Conservation (phyloP, 2,797 vertebrate genomes). For the Ptychobarbus kaznakovi region DNA sequence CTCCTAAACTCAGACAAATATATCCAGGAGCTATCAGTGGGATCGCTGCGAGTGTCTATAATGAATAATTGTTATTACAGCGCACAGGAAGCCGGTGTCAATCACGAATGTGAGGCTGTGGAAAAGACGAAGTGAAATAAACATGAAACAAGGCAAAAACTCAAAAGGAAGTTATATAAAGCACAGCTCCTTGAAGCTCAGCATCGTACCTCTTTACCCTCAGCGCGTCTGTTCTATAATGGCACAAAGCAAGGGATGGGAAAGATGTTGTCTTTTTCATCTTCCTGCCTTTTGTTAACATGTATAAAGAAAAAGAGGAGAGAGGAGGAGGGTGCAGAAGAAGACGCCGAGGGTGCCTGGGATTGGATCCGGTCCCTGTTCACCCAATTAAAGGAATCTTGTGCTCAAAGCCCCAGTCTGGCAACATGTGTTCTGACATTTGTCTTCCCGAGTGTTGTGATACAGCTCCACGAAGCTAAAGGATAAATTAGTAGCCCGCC, state of each 20-base stretch:
- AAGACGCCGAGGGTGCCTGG: slow-evolving; percentile 75
- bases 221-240: slow-evolving; percentile 82
- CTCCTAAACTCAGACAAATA: slow-evolving; percentile 85
- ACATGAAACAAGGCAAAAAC: slow-evolving; percentile 81
- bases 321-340: slow-evolving; percentile 56
- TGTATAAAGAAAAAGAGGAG: slow-evolving; percentile 75
- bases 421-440: slow-evolving; percentile 87
- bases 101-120: slow-evolving; percentile 77
- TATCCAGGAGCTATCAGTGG: slow-evolving; percentile 83
- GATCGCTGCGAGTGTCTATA: slow-evolving; percentile 78
- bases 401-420: slow-evolving; percentile 81
- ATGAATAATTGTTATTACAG: slow-evolving; percentile 85
- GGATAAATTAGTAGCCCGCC: slow-evolving; percentile 82
- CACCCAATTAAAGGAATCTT: slow-evolving; percentile 87
- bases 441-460: slow-evolving; percentile 85
- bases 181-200: slow-evolving; percentile 80
- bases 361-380: slow-evolving; percentile 84
- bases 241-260: slow-evolving; percentile 82
- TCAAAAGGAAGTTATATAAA: slow-evolving; percentile 86
- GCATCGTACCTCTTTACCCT: slow-evolving; percentile 84
- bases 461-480: slow-evolving; percentile 81
- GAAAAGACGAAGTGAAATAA: slow-evolving; percentile 80
- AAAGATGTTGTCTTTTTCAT: slow-evolving; percentile 84
- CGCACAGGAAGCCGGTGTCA: slow-evolving; percentile 78
- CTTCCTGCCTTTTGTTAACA: slow-evolving; percentile 84